Percentiles rank a stretch among this genome's conserved stretches.
Conservation (phyloP, 2,113 vertebrate species). For the Labeo rohita region DNA sequence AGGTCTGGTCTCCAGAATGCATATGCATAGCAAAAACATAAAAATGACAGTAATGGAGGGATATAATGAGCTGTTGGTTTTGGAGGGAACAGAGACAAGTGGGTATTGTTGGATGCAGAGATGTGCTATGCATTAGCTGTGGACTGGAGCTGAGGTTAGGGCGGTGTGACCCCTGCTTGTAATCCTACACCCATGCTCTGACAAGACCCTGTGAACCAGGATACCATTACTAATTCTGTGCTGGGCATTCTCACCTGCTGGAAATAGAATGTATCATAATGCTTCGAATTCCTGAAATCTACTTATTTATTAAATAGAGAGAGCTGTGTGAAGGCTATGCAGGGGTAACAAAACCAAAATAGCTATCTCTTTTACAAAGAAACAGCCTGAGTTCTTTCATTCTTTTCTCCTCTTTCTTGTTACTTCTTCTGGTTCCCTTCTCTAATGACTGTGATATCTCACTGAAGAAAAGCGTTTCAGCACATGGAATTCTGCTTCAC, state of each 20-base stretch:
- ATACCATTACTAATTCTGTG: conserved; percentile 3
- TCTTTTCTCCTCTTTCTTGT: neutral
- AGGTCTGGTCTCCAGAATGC: neutral
- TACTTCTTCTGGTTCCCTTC: neutral
- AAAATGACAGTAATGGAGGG: neutral
- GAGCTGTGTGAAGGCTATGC: neutral
- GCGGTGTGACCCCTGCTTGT: conserved; percentile 16
- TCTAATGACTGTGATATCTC: conserved; percentile 1
- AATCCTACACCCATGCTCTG: neutral
- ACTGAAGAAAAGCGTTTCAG: neutral
- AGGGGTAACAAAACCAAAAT: neutral
- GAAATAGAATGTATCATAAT: neutral
- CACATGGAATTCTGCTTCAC: neutral
- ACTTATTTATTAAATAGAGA: neutral
- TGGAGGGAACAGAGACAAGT: neutral
- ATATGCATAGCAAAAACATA: conserved; percentile 6
- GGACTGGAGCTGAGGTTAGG: neutral
- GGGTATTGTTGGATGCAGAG: conserved; percentile 9
- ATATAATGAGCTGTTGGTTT: neutral
- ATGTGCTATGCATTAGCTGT: conserved; percentile 25
- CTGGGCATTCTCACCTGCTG: neutral
- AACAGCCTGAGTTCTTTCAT: neutral
- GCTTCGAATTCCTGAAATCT: neutral
- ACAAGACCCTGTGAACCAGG: conserved; percentile 5
- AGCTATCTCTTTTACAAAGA: neutral